These are phyloP conservation scores for Microtus pennsylvanicus DNA, from an alignment of 2,113 vertebrate genomes.

Conservation along the genomic window DNA sequence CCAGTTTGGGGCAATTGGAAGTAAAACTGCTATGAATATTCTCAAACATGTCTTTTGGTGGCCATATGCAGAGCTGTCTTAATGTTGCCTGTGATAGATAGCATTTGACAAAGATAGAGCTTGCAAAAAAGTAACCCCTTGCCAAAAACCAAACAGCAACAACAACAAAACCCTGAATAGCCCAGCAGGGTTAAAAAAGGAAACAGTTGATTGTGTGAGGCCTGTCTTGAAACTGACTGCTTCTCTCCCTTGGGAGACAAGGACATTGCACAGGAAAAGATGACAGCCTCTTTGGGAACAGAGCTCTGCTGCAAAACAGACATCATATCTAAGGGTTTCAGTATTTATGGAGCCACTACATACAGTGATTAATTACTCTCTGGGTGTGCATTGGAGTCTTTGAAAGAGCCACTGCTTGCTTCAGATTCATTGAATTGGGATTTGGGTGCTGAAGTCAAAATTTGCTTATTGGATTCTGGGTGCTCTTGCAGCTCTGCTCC, in stretches of 20 bases:
- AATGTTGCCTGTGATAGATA: conserved; percentile 69
- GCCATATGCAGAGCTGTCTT: conserved; percentile 72
- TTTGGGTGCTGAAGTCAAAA: background rate
- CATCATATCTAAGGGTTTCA: background rate
- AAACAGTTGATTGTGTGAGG: background rate
- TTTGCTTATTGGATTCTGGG: background rate
- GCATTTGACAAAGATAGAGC: conserved; percentile 71
- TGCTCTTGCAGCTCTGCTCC: background rate
- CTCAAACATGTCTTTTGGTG: conserved; percentile 70
- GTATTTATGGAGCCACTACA: background rate
- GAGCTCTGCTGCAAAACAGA: background rate
- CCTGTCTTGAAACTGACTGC: background rate
- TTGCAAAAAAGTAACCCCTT: conserved; percentile 36
- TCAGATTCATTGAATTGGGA: background rate
- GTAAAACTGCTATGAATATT: conserved; percentile 71
- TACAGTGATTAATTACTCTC: conserved; percentile 11
- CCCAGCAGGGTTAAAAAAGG: conserved; percentile 42
- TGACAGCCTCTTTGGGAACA: background rate
- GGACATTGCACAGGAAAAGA: background rate
- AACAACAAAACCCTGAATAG: conserved; percentile 37
- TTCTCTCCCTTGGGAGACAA: conserved; percentile 6
- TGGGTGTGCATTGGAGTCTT: background rate
- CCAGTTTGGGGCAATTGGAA: conserved; percentile 68
- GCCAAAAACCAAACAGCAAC: conserved; percentile 58
- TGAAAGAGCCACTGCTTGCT: background rate